Evolutionary conservation across 2,113 vertebrate genomes (phyloP), one percentile per base, ranked within the genome.

Genomic region (Ophthalmolycus amberensis): DNA sequence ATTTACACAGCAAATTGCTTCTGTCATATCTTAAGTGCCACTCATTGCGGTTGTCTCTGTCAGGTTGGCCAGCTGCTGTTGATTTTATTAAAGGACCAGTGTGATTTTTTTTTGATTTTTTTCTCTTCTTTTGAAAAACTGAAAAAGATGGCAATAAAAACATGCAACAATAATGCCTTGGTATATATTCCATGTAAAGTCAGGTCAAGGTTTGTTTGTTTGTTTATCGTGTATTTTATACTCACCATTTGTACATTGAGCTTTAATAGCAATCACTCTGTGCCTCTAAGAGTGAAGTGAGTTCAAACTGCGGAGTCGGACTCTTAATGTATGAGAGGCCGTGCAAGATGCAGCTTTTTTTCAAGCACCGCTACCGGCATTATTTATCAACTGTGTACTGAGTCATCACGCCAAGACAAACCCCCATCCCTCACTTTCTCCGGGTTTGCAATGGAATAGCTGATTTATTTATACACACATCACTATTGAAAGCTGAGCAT

Each of bases 381-480:
- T 70, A 70, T 71, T 70, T 70, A 77, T 83, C 56, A 81, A 32
- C 22, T 48, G 32, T 40, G 50, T 37, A 60, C 79, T 80, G 69
- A 71, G 67, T 71, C 59, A 77, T 77, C 74, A 71, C 29, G 6
- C 32, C 8, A 48, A 64, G 52, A 75, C 56, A 54, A 74, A 52
- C 71, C 62, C 14, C 40, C 42, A 29, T 46, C 32, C 9, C 40
- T 80, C 22, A 27, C 10, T 74, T 64, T 62, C 44, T 54, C 25
- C 34, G 18, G 11, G 58, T 44, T 32, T 50, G 8, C 62, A 25
- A 50, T 38, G 8, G 11, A 32, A 62, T 46, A 34, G 9, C 12
- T 37, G n/a, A 38, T 62, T 10, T 48, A 46, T 10, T 10, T 54
- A 22, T 56, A 9, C 22, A 56, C 52, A 56, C 52, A 56, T 25